Evolutionary conservation across 92 coral and sea anemone genomes (phyloP), one percentile per base, ranked within the genome.

Genomic region (Pocillopora meandrina): DNA sequence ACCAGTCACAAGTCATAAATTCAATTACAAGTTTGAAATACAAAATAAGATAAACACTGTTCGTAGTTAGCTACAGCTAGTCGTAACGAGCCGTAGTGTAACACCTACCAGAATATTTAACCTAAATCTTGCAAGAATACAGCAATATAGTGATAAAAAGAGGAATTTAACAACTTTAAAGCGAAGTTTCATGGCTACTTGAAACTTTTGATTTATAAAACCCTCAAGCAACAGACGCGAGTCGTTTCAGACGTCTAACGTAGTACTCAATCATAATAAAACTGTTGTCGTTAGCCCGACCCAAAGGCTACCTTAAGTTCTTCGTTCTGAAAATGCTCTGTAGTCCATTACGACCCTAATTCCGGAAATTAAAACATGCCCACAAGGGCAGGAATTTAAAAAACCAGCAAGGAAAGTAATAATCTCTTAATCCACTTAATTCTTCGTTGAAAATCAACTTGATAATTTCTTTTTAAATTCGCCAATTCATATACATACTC

Each of bases 311-410:
- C 68, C 21, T 58, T 71, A 36, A 55, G 69, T 58, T 71, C 52
- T 42, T 42, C 52, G 52, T 26, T 34, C 36, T 81, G 74, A 57
- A 71, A 81, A 36, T 42, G 63, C 60, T 10, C 23, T 71, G 33
- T n/a, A 61, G 85, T 81, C 67, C 67, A 36, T 17, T 47, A 12
- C 13, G 18, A 31, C 68, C 56, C 33, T 34, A 52, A 71, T 71
- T 64, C 85, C 85, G 85, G 85, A 81, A 81, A 81, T 71, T 81
- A 79, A 70, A 71, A 71, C 61, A 31, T 81, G 77, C 85, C 85
- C 70, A 81, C 69, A 81, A 81, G 85, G 77, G 56, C 17, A 19
- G 64, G 72, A 71, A 58, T 60, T 55, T n/a, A 55, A 21, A 56
- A 20, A 59, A 17, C 69, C 67, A 36, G 77, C 12, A 10, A 72